Evolutionary conservation across 2,888 invertebrate genomes (phyloP).

Genomic region (Lottia gigantea): DNA sequence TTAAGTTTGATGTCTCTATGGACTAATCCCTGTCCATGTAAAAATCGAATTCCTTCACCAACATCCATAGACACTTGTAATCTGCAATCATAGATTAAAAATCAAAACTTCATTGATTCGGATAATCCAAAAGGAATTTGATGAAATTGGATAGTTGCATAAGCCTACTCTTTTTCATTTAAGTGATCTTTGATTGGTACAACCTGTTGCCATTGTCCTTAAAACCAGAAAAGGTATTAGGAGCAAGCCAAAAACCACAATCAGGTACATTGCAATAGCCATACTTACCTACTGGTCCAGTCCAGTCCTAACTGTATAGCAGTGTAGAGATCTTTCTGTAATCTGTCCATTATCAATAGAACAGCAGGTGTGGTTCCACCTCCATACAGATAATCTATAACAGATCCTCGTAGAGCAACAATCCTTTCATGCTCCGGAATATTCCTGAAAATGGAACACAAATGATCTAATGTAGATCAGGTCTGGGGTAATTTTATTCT

Average conservation of each 20-base stretch:
- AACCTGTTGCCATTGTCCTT: too few species aligned
- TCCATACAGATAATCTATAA: slow-evolving; percentile 81
- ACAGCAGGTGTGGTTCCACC: slow-evolving; percentile 79
- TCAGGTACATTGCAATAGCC: too few species aligned
- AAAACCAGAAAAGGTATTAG: too few species aligned
- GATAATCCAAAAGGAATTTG: too few species aligned
- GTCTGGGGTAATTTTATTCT: too few species aligned
- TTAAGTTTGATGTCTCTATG: slow-evolving; percentile 91
- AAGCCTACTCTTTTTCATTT: too few species aligned
- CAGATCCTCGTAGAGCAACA: slow-evolving; percentile 76
- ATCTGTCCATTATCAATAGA: slow-evolving; percentile 81
- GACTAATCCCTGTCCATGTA: slow-evolving; percentile 88
- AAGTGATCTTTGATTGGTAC: too few species aligned
- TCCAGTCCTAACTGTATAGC: slow-evolving; percentile 78
- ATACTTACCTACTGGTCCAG: slow-evolving; percentile 69
- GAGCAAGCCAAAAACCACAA: too few species aligned
- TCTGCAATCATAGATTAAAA: slow-evolving; percentile 37
- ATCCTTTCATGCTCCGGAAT: slow-evolving; percentile 86
- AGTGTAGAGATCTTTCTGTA: slow-evolving; percentile 82
- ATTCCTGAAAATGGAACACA: slow-evolving; percentile 71
- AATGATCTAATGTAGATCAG: too few species aligned
- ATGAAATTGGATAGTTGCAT: too few species aligned
- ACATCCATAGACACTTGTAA: slow-evolving; percentile 83
- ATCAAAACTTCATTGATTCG: too few species aligned
- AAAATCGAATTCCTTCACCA: slow-evolving; percentile 86